Conservation (phyloP, 1,140 invertebrate genomes). For the Brachionus asplanchnoidis region DNA sequence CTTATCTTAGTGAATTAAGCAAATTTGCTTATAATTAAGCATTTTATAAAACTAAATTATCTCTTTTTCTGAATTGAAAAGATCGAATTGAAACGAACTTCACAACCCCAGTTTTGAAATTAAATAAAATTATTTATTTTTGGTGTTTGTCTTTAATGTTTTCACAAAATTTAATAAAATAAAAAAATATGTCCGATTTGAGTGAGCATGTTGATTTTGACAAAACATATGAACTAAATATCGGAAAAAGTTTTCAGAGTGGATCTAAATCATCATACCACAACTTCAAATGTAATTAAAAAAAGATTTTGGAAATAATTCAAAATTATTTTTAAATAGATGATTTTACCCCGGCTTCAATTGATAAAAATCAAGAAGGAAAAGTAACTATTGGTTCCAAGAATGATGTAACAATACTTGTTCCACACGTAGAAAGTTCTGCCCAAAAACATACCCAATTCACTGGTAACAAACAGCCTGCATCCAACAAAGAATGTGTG, state of each 20-base stretch:
- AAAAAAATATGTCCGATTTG: not conserved
- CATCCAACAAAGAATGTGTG: slow-evolving; percentile 34
- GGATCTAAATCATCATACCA: slow-evolving; percentile 23
- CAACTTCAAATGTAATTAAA: slow-evolving; percentile 41
- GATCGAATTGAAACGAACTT: no score
- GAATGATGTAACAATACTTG: slow-evolving; percentile 12
- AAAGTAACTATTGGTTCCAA: slow-evolving; percentile 25
- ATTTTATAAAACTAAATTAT: no score
- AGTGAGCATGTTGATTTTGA: not conserved
- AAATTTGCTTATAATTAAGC: no score
- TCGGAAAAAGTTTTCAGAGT: slow-evolving; percentile 34
- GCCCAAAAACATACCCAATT: slow-evolving; percentile 39
- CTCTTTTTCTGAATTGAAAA: no score
- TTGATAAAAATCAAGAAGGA: slow-evolving; percentile 26
- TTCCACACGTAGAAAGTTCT: slow-evolving; percentile 29
- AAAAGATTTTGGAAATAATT: no score
- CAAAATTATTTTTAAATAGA: not conserved
- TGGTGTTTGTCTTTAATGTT: no score
- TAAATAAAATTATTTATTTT: no score
- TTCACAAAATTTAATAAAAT: no score
- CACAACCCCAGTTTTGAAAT: no score
- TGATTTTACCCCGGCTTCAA: slow-evolving; percentile 38
- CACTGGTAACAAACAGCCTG: slow-evolving; percentile 23
- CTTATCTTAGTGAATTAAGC: no score
- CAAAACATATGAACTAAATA: slow-evolving; percentile 27